Base-by-base conservation (phyloP, 2,888 invertebrate genomes). In the Tolmerus cingulatus region DNA sequence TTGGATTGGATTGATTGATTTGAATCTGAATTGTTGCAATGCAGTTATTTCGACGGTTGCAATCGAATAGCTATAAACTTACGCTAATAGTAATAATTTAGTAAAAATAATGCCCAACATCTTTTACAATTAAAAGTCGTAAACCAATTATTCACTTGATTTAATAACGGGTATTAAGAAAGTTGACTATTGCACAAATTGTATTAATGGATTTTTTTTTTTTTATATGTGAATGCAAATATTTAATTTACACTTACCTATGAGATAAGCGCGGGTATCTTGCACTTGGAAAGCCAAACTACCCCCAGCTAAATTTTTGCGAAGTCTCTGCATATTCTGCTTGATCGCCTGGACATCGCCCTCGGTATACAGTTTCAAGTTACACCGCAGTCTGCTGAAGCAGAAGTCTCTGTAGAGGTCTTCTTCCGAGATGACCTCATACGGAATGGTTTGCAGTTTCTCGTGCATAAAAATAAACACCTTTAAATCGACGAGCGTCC, bases 221-320 rank as follows among this genome's bases (percentile, higher is more conserved):
- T 7, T 34, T 34, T 34, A 34, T 34, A 34, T 7, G 7, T 7
- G 34, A 34, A 34, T 34, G 34, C 7, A 7, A 7, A 34, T 34
- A 34, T 34, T 34, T 16, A 79, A 16, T 40, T 27, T 23, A 79
- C 37, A 78, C 40, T 66, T 93, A 89, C 95, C 95, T 90, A 95
- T 94, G 85, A 97, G 93, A 90, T 95, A 96, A 2, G 95, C 93
- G 88, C 94, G 94, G 57, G 95, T 95, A 34, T 95, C 94, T 89
- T 94, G 93, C 89, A 96, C 94, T 90, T 95, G 94, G 91, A 97
- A 96, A 86, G 95, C 95, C 46, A 96, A 94, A 91, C 95, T 95
- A 1, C 96, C 96, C 87, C 95, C 95, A 43, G 96, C 95, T 89
- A 96, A 94, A 93, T 95, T 95, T 93, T 96, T 96, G 85, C 96